Evolutionary conservation across 2,797 vertebrate genomes (phyloP).

Genomic region (Notamacropus eugenii): DNA sequence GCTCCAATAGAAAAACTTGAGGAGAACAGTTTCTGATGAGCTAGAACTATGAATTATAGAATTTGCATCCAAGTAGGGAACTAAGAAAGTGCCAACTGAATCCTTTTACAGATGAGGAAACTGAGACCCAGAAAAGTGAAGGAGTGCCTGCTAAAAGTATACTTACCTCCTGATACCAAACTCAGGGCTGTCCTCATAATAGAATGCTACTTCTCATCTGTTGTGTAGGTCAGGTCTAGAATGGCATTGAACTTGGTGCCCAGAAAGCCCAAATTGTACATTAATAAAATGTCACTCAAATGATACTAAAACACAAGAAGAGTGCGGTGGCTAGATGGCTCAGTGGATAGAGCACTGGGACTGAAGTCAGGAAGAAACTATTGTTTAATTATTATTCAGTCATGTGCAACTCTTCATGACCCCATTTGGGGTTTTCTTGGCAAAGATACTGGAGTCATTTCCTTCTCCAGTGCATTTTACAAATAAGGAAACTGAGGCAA

Average conservation of each 20-base stretch:
- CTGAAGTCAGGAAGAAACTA: background rate
- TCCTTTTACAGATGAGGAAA: background rate
- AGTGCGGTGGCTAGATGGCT: background rate
- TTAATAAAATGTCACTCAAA: constrained; percentile 37
- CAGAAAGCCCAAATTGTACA: background rate
- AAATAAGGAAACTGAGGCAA: background rate
- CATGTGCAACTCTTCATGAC: background rate
- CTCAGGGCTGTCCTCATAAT: background rate
- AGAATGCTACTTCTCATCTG: background rate
- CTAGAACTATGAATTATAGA: background rate
- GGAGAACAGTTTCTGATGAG: constrained; percentile 1
- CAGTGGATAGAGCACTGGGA: background rate
- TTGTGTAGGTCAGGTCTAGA: background rate
- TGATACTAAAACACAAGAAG: constrained; percentile 29
- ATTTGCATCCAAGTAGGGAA: background rate
- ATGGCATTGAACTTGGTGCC: background rate
- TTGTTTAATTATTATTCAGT: background rate
- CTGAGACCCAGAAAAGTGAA: background rate
- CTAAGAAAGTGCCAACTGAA: background rate
- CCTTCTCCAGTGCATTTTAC: background rate
- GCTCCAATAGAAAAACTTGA: background rate
- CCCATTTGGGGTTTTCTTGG: background rate
- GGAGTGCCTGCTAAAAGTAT: background rate
- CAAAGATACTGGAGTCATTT: background rate
- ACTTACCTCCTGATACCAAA: background rate